phyloP scores from a whole-genome alignment of 2,888 invertebrate genomes.

The Ypsolopha scabrella region DNA sequence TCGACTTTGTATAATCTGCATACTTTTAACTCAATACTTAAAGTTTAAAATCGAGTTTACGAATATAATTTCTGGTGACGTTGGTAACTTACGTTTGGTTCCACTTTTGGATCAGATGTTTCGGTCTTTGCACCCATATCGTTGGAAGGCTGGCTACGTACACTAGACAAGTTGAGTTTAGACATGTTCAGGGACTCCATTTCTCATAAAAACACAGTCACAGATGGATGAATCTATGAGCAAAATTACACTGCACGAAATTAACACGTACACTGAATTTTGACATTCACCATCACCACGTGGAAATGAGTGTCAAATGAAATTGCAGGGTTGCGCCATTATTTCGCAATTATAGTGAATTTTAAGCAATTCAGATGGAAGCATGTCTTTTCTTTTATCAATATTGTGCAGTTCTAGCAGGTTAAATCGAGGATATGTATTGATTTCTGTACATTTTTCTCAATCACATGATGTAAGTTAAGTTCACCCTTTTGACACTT shows the following conservation, averaged over 20 bases:
- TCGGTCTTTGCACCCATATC: conserved; percentile 34
- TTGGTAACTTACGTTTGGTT: conserved; percentile 34
- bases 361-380: conserved; percentile 16
- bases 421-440: not conserved
- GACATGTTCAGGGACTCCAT: conserved; percentile 63
- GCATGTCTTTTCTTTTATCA: conserved; percentile 22
- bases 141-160: conserved; percentile 33
- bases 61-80: not conserved
- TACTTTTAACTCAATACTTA: no score
- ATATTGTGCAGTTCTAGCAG: conserved; percentile 12
- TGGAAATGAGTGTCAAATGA: conserved; percentile 59
- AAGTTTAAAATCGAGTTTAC: no score
- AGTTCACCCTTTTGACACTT: conserved; percentile 14
- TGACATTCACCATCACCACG: conserved; percentile 53
- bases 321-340: conserved; percentile 20
- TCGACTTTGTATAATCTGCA: no score
- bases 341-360: conserved; percentile 18
- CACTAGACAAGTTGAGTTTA: conserved; percentile 50
- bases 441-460: conserved; percentile 16
- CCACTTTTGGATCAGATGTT: conserved; percentile 32
- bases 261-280: conserved; percentile 54
- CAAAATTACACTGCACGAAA: conserved; percentile 13
- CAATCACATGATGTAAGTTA: conserved; percentile 20
- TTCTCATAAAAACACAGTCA: conserved; percentile 23
- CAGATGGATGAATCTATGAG: not conserved